Percentiles rank a stretch among this genome's conserved stretches.
Conservation (phyloP, 2,888 invertebrate species). For the Octodonta nipae region DNA sequence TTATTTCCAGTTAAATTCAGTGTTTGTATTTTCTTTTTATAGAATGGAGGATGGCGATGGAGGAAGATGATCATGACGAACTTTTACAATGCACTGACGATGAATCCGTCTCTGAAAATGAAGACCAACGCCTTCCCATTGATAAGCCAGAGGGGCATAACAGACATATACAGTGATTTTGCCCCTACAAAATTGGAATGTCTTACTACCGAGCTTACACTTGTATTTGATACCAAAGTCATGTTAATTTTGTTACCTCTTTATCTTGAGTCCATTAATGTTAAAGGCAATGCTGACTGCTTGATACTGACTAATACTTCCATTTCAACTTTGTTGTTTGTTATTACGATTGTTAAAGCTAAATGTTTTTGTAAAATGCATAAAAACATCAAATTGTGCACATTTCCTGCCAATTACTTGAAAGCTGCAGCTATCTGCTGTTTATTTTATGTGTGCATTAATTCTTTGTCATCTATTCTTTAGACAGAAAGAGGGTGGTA, state of each 20-base stretch:
- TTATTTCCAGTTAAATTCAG: no score
- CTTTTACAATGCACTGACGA: slow-evolving; percentile 31
- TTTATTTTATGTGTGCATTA: slow-evolving; percentile 38
- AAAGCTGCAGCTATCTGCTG: slow-evolving; percentile 33
- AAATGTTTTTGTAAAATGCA: slow-evolving; percentile 24
- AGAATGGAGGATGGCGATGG: no score
- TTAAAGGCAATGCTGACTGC: slow-evolving; percentile 28
- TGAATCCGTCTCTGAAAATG: slow-evolving; percentile 31
- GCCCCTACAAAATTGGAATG: slow-evolving; percentile 35
- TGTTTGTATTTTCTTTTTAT: no score
- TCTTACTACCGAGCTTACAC: slow-evolving; percentile 33
- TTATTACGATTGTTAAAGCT: slow-evolving; percentile 21
- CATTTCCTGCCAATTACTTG: slow-evolving; percentile 33
- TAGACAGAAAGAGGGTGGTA: slow-evolving; percentile 42
- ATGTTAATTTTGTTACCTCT: slow-evolving; percentile 41
- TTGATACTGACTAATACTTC: slow-evolving; percentile 26
- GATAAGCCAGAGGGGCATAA: slow-evolving; percentile 24
- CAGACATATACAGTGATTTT: slow-evolving; percentile 20
- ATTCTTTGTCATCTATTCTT: slow-evolving; percentile 38
- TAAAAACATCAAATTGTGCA: slow-evolving; percentile 21
- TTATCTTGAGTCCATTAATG: slow-evolving; percentile 35
- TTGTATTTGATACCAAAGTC: slow-evolving; percentile 37
- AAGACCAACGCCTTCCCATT: slow-evolving; percentile 27
- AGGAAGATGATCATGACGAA: slow-evolving; percentile 32
- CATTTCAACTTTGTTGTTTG: slow-evolving; percentile 23